Evolutionary conservation across 2,797 vertebrate species (phyloP).

Genomic region (Bryconaethiops microstoma): DNA sequence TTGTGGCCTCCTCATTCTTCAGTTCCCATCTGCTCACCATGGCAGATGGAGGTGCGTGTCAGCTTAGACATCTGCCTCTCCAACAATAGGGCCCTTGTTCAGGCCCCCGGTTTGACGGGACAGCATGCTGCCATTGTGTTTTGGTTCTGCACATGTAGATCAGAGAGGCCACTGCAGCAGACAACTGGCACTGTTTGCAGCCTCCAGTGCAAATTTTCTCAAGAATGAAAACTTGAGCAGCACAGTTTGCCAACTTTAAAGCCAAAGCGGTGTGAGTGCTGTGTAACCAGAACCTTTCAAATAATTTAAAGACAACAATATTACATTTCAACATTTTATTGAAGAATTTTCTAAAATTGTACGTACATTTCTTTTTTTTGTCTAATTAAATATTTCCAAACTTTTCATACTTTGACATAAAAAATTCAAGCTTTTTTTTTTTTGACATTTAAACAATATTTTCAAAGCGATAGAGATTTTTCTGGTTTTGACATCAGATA

Average conservation of each 20-base stretch:
- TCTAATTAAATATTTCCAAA: conserved; percentile 22
- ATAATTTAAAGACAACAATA: conserved; percentile 5
- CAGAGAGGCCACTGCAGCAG: conserved; percentile 55
- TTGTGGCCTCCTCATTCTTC: conserved; percentile 44
- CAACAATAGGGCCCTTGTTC: conserved; percentile 74
- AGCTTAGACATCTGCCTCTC: conserved; percentile 75
- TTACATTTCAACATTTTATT: conserved; percentile 28
- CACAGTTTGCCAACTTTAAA: not conserved
- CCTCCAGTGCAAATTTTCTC: conserved; percentile 62
- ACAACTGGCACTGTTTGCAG: conserved; percentile 64
- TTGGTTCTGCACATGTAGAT: conserved; percentile 79
- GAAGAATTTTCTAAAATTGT: not conserved
- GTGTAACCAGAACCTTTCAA: not conserved
- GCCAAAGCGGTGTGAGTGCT: not conserved
- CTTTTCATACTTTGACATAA: conserved; percentile 38
- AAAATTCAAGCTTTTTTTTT: conserved; percentile 47
- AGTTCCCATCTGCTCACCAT: conserved; percentile 67
- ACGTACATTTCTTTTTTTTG: not conserved
- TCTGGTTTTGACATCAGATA: conserved; percentile 9
- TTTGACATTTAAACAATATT: conserved; percentile 51
- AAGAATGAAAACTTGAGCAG: conserved; percentile 51
- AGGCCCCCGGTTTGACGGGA: conserved; percentile 68
- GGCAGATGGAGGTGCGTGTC: conserved; percentile 79
- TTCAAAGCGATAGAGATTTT: conserved; percentile 48
- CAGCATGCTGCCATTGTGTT: conserved; percentile 70